A percentile compares a stretch with the other conserved stretches of the same genome.
phyloP scores from a whole-genome alignment of 2,113 vertebrate species.

The Ariopsis seemanni region DNA sequence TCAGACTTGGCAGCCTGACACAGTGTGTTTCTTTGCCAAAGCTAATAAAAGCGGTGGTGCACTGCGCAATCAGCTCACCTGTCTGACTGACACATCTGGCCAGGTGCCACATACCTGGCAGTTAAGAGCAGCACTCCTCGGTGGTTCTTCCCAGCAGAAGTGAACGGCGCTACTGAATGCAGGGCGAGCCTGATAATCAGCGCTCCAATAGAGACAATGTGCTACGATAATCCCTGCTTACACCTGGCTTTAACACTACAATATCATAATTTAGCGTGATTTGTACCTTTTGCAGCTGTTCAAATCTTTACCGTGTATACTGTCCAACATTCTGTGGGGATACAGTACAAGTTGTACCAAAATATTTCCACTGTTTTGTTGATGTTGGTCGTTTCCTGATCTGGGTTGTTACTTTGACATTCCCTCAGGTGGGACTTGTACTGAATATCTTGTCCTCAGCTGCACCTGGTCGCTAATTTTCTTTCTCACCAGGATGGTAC shows the following conservation, averaged over 20 bases:
- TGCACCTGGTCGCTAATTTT: background rate
- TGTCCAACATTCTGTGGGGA: background rate
- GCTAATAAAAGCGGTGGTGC: constrained; percentile 62
- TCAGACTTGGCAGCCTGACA: constrained; percentile 28
- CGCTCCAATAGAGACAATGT: background rate
- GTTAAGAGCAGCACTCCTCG: constrained; percentile 17
- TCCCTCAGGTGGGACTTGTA: constrained; percentile 1
- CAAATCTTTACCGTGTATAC: constrained; percentile 50
- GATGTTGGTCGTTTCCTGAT: background rate
- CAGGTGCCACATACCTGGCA: constrained; percentile 37
- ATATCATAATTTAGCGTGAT: constrained; percentile 1
- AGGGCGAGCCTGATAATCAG: constrained; percentile 27
- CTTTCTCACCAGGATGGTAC: background rate
- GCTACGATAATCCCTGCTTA: background rate
- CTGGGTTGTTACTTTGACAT: background rate
- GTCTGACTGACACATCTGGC: constrained; percentile 37
- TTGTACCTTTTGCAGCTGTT: constrained; percentile 55
- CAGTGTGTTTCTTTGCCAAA: constrained; percentile 60
- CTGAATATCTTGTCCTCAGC: background rate
- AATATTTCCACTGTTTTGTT: background rate
- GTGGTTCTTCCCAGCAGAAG: constrained; percentile 20
- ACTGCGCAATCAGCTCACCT: constrained; percentile 60
- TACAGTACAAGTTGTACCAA: background rate
- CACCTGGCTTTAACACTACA: constrained; percentile 16
- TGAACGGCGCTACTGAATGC: constrained; percentile 33